These are phyloP conservation scores for Atlantisia rogersi DNA, from an alignment of 2,113 vertebrate genomes.

Conservation along the genomic window DNA sequence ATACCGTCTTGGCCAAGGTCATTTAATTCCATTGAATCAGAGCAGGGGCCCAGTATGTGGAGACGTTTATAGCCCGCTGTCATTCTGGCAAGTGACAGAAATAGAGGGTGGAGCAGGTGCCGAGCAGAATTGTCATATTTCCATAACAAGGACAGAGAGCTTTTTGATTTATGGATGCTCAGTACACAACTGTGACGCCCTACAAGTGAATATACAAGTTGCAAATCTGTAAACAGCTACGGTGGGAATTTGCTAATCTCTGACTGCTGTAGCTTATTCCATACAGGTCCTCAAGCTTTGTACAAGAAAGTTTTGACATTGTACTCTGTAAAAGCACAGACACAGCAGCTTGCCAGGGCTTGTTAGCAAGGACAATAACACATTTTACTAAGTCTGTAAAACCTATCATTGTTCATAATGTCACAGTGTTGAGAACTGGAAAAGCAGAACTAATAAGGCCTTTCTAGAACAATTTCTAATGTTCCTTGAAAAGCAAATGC, in stretches of 20 bases:
- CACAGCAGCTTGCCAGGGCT: not conserved
- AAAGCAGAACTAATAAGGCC: slow-evolving; percentile 60
- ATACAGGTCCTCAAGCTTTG: not conserved
- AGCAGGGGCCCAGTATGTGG: not conserved
- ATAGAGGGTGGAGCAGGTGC: slow-evolving; percentile 44
- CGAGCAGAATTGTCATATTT: slow-evolving; percentile 45
- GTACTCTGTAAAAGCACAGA: not conserved
- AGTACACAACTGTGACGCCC: not conserved
- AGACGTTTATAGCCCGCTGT: slow-evolving; percentile 39
- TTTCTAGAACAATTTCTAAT: slow-evolving; percentile 20
- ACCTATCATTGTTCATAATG: slow-evolving; percentile 39
- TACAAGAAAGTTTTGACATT: not conserved
- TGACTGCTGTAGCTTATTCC: not conserved
- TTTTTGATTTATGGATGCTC: slow-evolving; percentile 29
- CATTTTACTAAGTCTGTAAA: slow-evolving; percentile 44
- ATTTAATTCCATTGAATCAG: slow-evolving; percentile 48
- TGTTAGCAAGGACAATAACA: slow-evolving; percentile 18
- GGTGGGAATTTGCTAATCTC: not conserved
- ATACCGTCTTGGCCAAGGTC: slow-evolving; percentile 58
- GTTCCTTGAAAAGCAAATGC: slow-evolving; percentile 9
- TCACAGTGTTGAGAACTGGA: slow-evolving; percentile 29
- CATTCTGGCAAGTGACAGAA: slow-evolving; percentile 44
- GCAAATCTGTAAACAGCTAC: not conserved
- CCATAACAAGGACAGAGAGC: slow-evolving; percentile 1
- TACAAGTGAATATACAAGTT: slow-evolving; percentile 9